Evolutionary conservation across 2,113 vertebrate species (phyloP).

Genomic region (Phalacrocorax aristotelis): DNA sequence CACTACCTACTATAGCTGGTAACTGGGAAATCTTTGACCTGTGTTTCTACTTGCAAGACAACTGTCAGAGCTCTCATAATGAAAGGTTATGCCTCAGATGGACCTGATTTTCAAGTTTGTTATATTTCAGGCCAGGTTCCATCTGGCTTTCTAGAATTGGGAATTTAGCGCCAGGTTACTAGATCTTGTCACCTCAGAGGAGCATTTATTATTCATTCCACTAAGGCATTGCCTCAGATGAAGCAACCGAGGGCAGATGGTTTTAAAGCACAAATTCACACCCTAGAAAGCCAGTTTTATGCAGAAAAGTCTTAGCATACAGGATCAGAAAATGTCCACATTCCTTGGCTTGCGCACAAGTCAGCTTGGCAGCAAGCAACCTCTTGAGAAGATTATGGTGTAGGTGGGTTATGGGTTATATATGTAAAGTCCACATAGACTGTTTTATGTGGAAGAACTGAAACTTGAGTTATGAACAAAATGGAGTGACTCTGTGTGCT

Average conservation of each 20-base stretch:
- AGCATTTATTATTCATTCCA: background rate
- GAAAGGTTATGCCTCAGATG: background rate
- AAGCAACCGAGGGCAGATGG: background rate
- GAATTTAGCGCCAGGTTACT: background rate
- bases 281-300: background rate
- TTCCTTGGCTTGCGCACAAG: background rate
- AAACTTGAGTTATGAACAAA: background rate
- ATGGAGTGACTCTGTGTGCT: accelerated
- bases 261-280: background rate
- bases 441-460: background rate
- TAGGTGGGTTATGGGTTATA: background rate
- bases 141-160: background rate
- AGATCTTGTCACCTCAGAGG: background rate
- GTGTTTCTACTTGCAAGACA: background rate
- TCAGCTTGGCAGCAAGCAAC: background rate
- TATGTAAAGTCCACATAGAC: background rate
- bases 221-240: background rate
- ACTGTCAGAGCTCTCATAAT: background rate
- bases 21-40: background rate
- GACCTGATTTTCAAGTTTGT: background rate
- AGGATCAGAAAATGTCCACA: background rate
- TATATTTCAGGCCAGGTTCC: background rate
- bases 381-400: background rate
- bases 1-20: background rate
- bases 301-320: background rate